Evolutionary conservation across 2,797 vertebrate species (phyloP).

Genomic region (Okamejei kenojei): DNA sequence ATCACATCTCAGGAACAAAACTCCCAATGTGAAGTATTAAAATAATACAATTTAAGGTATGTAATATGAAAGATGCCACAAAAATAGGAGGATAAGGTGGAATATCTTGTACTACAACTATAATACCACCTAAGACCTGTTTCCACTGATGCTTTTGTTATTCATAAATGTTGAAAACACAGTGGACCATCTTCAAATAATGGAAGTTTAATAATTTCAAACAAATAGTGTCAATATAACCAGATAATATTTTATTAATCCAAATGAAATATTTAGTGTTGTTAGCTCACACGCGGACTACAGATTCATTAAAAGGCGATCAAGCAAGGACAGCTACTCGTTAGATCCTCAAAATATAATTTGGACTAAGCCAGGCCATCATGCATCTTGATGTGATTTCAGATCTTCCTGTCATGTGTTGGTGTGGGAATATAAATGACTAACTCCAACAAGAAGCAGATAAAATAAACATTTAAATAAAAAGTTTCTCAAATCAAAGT

Average conservation of each 20-base stretch:
- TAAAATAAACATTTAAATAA: background rate
- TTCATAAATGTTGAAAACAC: background rate
- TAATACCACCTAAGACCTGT: background rate
- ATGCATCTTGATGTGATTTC: background rate
- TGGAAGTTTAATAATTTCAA: background rate
- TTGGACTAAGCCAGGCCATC: background rate
- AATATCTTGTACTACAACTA: background rate
- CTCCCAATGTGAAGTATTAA: background rate
- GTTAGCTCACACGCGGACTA: background rate
- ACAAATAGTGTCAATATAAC: background rate
- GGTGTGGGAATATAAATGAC: background rate
- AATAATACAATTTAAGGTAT: background rate
- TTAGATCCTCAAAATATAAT: background rate
- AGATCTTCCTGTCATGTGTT: background rate
- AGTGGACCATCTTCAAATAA: background rate
- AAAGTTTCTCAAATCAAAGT: background rate
- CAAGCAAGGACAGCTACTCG: background rate
- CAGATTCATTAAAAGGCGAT: background rate
- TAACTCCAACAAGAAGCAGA: background rate
- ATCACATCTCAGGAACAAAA: background rate
- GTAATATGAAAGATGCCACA: background rate
- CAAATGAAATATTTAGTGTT: conserved; percentile 3
- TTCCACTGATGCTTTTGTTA: background rate
- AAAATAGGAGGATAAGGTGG: too few relatives aligned
- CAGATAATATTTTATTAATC: background rate